These are phyloP conservation scores for Platycercus adscitus DNA, from an alignment of 2,113 vertebrate species.

Conservation along the genomic window DNA sequence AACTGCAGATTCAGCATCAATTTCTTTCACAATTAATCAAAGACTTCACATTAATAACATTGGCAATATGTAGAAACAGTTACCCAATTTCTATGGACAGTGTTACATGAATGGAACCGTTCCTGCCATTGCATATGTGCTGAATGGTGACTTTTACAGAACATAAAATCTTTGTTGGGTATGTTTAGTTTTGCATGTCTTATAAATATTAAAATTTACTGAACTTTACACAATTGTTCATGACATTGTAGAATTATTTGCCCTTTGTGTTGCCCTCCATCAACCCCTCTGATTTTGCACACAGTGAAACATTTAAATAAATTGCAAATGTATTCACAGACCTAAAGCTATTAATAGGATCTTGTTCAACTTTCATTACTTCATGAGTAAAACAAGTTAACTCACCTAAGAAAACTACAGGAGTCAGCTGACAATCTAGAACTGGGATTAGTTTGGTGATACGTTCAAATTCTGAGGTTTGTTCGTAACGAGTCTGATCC, in stretches of 20 bases:
- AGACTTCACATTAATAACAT: not conserved
- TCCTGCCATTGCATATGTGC: not conserved
- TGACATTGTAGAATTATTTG: not conserved
- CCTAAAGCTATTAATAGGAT: not conserved
- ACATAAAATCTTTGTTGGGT: not conserved
- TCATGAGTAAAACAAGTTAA: not conserved
- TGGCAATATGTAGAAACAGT: not conserved
- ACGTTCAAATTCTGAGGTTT: not conserved
- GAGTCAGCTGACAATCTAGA: not conserved
- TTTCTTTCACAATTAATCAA: not conserved
- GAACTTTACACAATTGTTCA: not conserved
- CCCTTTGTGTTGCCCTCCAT: not conserved
- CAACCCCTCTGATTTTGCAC: not conserved
- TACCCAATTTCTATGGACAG: not conserved
- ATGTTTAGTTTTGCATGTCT: not conserved
- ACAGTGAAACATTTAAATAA: not conserved
- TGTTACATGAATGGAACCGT: not conserved
- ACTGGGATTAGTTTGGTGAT: not conserved
- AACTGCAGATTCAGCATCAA: not conserved
- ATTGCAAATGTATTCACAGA: not conserved
- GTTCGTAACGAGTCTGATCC: not conserved
- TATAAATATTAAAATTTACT: constrained; percentile 8
- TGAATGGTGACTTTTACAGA: not conserved
- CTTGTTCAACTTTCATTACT: not conserved
- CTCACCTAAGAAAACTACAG: not conserved